A percentile compares a stretch with the other conserved stretches of the same genome.
Conservation (phyloP, 2,113 vertebrate genomes). For the Ptilonorhynchus violaceus region DNA sequence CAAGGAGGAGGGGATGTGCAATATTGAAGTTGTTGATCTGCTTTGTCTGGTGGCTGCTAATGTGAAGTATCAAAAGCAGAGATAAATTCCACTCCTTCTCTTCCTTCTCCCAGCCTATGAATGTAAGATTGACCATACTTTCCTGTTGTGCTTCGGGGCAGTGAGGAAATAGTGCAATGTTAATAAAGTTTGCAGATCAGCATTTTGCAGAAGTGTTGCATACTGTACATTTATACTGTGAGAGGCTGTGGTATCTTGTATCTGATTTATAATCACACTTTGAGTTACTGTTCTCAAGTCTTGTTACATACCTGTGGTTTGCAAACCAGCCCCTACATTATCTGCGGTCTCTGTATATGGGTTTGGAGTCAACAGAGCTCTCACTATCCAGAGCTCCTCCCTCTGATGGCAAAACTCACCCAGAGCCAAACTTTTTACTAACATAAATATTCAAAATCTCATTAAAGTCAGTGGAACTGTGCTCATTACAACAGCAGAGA, state of each 20-base stretch:
- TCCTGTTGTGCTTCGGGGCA: not conserved
- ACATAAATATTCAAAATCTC: not conserved
- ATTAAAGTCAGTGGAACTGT: not conserved
- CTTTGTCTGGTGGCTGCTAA: not conserved
- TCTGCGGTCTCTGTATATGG: accelerated
- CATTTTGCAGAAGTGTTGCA: not conserved
- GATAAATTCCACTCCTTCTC: not conserved
- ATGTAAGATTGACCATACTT: not conserved
- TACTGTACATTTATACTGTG: not conserved
- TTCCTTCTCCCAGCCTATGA: not conserved
- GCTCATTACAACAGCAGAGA: not conserved
- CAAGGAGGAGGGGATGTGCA: not conserved
- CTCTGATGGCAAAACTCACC: not conserved
- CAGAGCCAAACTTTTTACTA: not conserved
- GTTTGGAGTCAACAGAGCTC: not conserved
- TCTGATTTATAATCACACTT: not conserved
- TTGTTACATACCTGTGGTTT: not conserved
- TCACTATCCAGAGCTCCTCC: not conserved
- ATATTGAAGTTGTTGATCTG: not conserved
- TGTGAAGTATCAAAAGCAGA: not conserved
- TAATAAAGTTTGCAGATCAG: not conserved
- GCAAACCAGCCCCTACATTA: not conserved
- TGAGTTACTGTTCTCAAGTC: not conserved
- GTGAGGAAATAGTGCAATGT: not conserved
- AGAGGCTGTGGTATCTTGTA: not conserved